Evolutionary conservation across 2,888 invertebrate genomes (phyloP).

Genomic region (Heliconius ethilla): DNA sequence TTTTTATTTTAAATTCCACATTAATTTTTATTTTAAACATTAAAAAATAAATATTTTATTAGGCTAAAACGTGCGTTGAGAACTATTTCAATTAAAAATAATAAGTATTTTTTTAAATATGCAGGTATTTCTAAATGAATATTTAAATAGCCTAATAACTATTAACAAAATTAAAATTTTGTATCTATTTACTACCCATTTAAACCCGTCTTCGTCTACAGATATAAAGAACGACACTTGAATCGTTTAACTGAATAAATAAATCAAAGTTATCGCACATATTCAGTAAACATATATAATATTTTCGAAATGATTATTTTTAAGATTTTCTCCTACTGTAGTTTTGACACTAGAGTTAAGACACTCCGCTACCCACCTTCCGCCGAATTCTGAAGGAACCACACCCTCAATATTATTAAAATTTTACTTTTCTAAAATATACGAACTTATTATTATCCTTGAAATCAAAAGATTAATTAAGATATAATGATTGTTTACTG

Average conservation of each 20-base stretch:
- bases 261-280: too few species aligned
- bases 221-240: background rate
- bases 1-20: background rate
- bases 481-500: conserved; percentile 13
- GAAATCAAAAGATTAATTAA: conserved; percentile 9
- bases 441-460: background rate
- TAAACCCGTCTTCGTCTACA: background rate
- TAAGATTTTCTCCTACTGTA: too few species aligned
- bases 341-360: background rate
- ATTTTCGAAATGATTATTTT: too few species aligned
- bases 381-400: background rate
- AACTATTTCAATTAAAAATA: background rate
- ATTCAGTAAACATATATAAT: too few species aligned
- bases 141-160: background rate
- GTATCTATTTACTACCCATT: background rate
- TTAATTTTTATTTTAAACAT: background rate
- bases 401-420: too few species aligned
- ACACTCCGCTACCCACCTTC: background rate
- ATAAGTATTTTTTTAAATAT: background rate
- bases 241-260: too few species aligned
- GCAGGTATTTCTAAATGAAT: background rate
- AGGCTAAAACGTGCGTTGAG: too few species aligned
- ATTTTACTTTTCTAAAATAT: background rate
- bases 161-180: background rate
- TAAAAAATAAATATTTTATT: background rate